These are phyloP conservation scores for Lasioglossum morio DNA, from an alignment of 2,888 invertebrate genomes.

Conservation along the genomic window DNA sequence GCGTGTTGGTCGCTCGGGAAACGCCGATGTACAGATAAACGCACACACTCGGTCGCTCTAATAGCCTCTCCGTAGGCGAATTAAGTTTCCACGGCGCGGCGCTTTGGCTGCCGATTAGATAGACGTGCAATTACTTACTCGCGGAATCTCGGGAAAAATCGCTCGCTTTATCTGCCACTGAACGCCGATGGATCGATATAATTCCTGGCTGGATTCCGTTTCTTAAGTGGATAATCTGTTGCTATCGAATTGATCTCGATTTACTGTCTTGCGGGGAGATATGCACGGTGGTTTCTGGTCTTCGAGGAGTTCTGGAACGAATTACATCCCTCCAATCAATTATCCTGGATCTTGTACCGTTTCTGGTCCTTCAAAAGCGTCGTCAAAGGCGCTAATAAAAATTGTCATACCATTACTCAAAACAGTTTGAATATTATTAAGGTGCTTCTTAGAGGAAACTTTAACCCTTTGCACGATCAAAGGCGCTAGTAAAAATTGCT, in stretches of 20 bases:
- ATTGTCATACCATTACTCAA: too few species aligned
- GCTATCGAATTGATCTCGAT: not conserved
- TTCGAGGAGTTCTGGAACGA: not conserved
- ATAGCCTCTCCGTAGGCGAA: constrained; percentile 24
- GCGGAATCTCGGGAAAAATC: constrained; percentile 5
- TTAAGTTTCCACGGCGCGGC: constrained; percentile 9
- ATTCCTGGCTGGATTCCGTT: not conserved
- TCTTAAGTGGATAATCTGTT: not conserved
- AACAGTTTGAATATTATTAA: too few species aligned
- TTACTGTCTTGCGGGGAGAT: not conserved
- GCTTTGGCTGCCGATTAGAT: constrained; percentile 3
- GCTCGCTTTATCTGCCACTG: not conserved
- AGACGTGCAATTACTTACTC: constrained; percentile 11
- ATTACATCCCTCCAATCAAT: not conserved
- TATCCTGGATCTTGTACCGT: not conserved
- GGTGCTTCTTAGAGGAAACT: not conserved
- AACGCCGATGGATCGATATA: constrained; percentile 1
- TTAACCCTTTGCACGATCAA: too few species aligned
- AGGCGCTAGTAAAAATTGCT: too few species aligned
- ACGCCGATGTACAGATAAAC: constrained; percentile 29
- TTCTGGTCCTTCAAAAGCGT: too few species aligned
- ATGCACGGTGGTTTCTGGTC: not conserved
- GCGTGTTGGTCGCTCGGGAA: constrained; percentile 13
- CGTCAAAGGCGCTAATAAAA: too few species aligned
- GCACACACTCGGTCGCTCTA: constrained; percentile 7